phyloP scores from a whole-genome alignment of 2,888 invertebrate genomes.

The Lasioglossum lativentre region DNA sequence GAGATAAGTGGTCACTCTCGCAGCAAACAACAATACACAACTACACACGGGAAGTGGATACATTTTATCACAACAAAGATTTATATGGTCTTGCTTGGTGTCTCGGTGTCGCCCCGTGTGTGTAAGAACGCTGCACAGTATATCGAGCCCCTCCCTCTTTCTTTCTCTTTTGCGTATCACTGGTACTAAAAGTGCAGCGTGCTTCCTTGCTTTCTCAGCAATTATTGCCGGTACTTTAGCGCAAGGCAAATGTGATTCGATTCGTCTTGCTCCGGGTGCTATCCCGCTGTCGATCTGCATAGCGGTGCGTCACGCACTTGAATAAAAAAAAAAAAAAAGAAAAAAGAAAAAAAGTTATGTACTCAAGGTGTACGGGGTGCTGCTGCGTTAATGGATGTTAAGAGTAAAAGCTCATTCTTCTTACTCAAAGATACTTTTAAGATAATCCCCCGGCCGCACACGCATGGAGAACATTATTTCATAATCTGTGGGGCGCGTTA shows the following conservation, averaged over 20 bases:
- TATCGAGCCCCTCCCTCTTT: neutral
- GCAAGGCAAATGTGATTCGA: slow-evolving; percentile 66
- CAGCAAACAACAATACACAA: neutral
- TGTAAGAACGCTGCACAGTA: neutral
- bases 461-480: slow-evolving; percentile 59
- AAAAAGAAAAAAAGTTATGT: slow-evolving; percentile 34
- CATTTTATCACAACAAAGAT: neutral
- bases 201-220: slow-evolving; percentile 52
- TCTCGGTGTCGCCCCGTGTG: neutral
- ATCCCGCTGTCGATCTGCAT: slow-evolving; percentile 66
- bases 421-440: slow-evolving; percentile 67
- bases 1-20: neutral
- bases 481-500: slow-evolving; percentile 49
- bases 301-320: slow-evolving; percentile 70
- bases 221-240: slow-evolving; percentile 54
- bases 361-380: slow-evolving; percentile 42
- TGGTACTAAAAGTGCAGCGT: slow-evolving; percentile 29
- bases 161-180: slow-evolving; percentile 24
- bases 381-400: slow-evolving; percentile 69
- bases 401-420: slow-evolving; percentile 73
- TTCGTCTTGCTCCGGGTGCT: slow-evolving; percentile 67
- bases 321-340: slow-evolving; percentile 49
- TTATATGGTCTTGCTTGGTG: neutral
- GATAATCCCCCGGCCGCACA: slow-evolving; percentile 60
- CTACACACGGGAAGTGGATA: neutral